A percentile compares a stretch with the other conserved stretches of the same genome.
These are phyloP conservation scores for Megalops atlanticus DNA, from an alignment of 2,113 vertebrate species.

Conservation along the genomic window DNA sequence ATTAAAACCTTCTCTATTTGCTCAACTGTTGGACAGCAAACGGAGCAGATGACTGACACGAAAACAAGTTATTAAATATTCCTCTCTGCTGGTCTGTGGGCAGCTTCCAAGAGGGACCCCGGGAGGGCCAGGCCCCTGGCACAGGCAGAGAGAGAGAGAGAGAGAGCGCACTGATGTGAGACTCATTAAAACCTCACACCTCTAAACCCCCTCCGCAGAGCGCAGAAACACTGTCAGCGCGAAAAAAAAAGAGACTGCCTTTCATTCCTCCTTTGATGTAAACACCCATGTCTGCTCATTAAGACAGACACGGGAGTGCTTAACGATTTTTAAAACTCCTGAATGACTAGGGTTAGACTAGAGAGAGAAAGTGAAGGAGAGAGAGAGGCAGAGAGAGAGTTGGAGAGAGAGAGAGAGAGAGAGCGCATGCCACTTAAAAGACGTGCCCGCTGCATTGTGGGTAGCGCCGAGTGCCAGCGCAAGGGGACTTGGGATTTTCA, in stretches of 20 bases:
- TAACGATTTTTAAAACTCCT: not conserved
- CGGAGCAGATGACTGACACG: not conserved
- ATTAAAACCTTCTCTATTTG: not conserved
- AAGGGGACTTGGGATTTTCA: too few relatives aligned
- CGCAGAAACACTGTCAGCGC: not conserved
- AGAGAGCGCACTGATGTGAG: too few relatives aligned
- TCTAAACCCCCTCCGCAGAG: slow-evolving; percentile 9
- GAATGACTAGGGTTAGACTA: too few relatives aligned
- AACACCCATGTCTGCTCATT: not conserved
- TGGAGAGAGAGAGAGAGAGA: not conserved
- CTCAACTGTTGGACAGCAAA: not conserved
- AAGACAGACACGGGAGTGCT: not conserved
- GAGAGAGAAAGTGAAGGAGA: too few relatives aligned
- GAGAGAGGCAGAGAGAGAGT: slow-evolving; percentile 2
- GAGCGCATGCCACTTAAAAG: too few relatives aligned
- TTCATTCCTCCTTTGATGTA: slow-evolving; percentile 13
- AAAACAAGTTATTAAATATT: not conserved
- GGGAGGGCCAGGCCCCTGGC: not conserved
- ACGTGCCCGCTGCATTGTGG: too few relatives aligned
- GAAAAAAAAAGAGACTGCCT: slow-evolving; percentile 17
- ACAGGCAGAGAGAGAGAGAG: not conserved
- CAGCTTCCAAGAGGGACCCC: not conserved
- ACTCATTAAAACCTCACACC: slow-evolving; percentile 34
- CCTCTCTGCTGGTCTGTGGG: not conserved
- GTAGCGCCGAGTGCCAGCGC: not conserved